Evolutionary conservation across 2,797 vertebrate genomes (phyloP).

Genomic region (Lycodopsis pacificus): DNA sequence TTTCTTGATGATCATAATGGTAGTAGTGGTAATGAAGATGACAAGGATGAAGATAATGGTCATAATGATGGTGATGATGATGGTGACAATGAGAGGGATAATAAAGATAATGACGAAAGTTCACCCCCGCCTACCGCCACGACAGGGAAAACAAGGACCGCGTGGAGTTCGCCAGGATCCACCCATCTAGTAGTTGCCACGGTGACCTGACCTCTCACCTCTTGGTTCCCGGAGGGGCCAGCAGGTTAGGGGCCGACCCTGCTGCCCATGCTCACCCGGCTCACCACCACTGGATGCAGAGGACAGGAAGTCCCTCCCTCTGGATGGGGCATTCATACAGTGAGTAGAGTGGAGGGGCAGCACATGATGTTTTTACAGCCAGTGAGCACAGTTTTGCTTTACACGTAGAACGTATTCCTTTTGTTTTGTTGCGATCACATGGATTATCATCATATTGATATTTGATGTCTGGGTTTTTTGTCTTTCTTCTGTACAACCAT

Average conservation of each 20-base stretch:
- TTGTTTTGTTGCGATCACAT: not conserved
- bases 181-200: slow-evolving; percentile 91
- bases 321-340: slow-evolving; percentile 98
- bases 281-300: slow-evolving; percentile 94
- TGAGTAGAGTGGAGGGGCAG: slow-evolving; percentile 72
- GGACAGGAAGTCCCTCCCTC: slow-evolving; percentile 95
- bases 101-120: slow-evolving; percentile 78
- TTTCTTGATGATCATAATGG: slow-evolving; percentile 78
- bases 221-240: slow-evolving; percentile 88
- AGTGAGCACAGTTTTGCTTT: not conserved
- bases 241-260: slow-evolving; percentile 89
- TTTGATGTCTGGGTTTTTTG: not conserved
- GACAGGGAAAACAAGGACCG: slow-evolving; percentile 94
- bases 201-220: slow-evolving; percentile 95
- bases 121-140: slow-evolving; percentile 41
- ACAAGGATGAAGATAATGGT: slow-evolving; percentile 77
- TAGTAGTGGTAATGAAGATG: slow-evolving; percentile 76
- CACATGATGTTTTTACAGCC: not conserved
- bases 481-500: not conserved
- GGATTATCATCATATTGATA: slow-evolving; percentile 2
- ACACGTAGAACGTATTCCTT: not conserved
- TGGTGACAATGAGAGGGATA: slow-evolving; percentile 71
- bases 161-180: slow-evolving; percentile 94
- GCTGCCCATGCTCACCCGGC: slow-evolving; percentile 89
- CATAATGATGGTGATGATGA: slow-evolving; percentile 69